Percentiles rank a stretch among this genome's conserved stretches.
phyloP scores from a whole-genome alignment of 2,797 vertebrate genomes.

The Cercopithecus diana region DNA sequence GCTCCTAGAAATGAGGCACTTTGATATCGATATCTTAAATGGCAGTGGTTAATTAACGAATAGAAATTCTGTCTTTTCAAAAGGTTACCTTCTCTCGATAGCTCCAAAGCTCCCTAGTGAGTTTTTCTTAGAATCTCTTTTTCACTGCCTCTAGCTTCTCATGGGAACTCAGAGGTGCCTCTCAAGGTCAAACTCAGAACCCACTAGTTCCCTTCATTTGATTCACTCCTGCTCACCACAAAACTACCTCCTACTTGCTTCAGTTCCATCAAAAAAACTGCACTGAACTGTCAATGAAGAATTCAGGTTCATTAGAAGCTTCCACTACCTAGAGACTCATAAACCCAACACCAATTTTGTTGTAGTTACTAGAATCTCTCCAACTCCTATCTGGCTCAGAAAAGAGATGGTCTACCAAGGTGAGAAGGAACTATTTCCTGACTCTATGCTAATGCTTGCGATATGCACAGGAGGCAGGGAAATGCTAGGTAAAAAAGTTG shows the following conservation, averaged over 20 bases:
- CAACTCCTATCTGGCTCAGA: neutral
- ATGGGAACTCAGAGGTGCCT: neutral
- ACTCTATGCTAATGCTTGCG: neutral
- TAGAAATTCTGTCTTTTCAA: neutral
- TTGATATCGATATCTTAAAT: neutral
- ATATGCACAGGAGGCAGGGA: neutral
- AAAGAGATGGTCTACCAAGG: neutral
- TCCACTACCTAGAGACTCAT: neutral
- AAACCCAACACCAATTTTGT: neutral
- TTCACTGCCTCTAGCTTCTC: neutral
- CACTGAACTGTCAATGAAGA: neutral
- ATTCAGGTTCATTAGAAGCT: neutral
- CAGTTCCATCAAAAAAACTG: neutral
- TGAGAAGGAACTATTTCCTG: neutral
- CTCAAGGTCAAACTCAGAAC: neutral
- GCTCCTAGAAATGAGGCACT: neutral
- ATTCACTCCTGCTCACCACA: neutral
- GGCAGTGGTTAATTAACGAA: conserved; percentile 31
- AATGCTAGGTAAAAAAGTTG: neutral
- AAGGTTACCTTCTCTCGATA: neutral
- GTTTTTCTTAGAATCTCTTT: neutral
- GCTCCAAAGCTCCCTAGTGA: neutral
- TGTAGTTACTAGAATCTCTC: neutral
- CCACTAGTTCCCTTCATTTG: neutral
- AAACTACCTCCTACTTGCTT: neutral